phyloP scores from a whole-genome alignment of 2,888 invertebrate species.

The Clunio marinus region DNA sequence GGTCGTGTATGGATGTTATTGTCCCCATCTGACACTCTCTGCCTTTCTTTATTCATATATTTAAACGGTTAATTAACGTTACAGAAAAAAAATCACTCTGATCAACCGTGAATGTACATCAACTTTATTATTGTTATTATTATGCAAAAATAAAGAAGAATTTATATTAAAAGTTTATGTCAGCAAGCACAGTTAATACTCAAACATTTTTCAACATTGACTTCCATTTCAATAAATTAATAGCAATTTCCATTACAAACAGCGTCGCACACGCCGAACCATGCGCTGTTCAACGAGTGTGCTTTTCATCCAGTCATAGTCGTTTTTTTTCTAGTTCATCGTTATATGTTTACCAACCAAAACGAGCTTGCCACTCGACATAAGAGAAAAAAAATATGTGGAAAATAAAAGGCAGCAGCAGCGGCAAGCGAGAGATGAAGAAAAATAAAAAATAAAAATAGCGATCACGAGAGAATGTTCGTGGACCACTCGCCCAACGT shows the following conservation, averaged over 20 bases:
- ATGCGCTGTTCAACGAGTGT: background rate
- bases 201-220: background rate
- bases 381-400: background rate
- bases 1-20: too few species aligned
- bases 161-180: too few species aligned
- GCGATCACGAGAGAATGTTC: slow-evolving; percentile 18
- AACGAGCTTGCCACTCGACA: slow-evolving; percentile 7
- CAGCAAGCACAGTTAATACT: background rate
- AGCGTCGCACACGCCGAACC: background rate
- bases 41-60: too few species aligned
- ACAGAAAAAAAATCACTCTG: background rate
- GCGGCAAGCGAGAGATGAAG: background rate
- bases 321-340: slow-evolving; percentile 10
- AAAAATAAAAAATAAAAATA: background rate
- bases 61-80: background rate
- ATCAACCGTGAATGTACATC: background rate
- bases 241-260: background rate
- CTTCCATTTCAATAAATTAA: slow-evolving; percentile 19
- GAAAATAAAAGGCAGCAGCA: background rate
- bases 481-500: background rate
- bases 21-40: background rate
- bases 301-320: too few species aligned
- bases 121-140: too few species aligned
- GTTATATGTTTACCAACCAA: slow-evolving; percentile 2
- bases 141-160: too few species aligned